Evolutionary conservation across 2,113 vertebrate species (phyloP).

Genomic region (Hymenochirus boettgeri): DNA sequence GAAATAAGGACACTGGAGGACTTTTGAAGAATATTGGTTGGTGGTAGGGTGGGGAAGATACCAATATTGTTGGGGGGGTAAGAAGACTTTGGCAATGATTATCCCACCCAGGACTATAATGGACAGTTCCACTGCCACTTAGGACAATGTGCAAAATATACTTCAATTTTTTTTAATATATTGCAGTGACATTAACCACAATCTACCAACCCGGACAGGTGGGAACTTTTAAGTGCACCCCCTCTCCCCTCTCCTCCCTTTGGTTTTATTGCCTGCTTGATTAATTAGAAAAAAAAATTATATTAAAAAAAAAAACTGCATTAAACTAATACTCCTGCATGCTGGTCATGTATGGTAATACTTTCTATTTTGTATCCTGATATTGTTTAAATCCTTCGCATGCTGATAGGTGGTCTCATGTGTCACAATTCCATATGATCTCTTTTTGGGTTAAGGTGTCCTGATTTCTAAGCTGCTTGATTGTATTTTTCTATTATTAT

Average conservation of each 20-base stretch:
- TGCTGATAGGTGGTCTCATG: too few relatives aligned
- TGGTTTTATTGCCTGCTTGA: slow-evolving; percentile 98
- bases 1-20: slow-evolving; percentile 4
- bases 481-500: too few relatives aligned
- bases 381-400: slow-evolving; percentile 75
- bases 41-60: slow-evolving; percentile 2
- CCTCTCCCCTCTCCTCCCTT: too few relatives aligned
- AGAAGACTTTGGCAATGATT: not conserved
- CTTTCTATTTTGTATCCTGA: slow-evolving; percentile 99
- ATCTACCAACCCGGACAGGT: slow-evolving; percentile 45
- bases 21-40: slow-evolving; percentile 1
- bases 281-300: slow-evolving; percentile 97
- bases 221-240: slow-evolving; percentile 74
- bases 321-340: slow-evolving; percentile 99
- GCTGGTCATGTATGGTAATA: slow-evolving; percentile 99
- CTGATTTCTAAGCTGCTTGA: too few relatives aligned
- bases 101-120: slow-evolving; percentile 17
- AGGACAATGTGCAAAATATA: slow-evolving; percentile 29
- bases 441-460: too few relatives aligned
- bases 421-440: too few relatives aligned
- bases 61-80: not conserved
- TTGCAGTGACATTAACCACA: slow-evolving; percentile 37
- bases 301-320: slow-evolving; percentile 96
- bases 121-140: slow-evolving; percentile 30
- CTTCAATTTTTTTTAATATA: slow-evolving; percentile 32